Conservation (phyloP, 2,797 vertebrate species). For the Xenopus petersii region DNA sequence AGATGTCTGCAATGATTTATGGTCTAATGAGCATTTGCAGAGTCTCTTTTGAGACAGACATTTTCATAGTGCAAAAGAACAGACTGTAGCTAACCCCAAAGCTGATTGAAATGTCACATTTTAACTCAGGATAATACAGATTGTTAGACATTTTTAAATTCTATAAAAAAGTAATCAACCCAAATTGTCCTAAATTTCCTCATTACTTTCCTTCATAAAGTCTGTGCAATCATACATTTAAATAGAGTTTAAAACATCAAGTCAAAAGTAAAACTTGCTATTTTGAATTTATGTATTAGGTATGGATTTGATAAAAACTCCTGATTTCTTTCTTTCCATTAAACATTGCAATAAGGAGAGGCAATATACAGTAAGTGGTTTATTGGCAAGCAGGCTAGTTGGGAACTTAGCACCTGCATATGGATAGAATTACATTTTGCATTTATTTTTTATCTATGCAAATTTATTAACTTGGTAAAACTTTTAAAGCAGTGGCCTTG, state of each 20-base stretch:
- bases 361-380: too few relatives aligned
- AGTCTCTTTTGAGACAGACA: conserved; percentile 48
- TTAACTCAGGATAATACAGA: background rate
- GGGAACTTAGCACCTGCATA: too few relatives aligned
- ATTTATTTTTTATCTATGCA: too few relatives aligned
- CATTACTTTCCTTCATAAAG: background rate
- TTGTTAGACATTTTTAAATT: background rate
- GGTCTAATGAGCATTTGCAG: conserved; percentile 30
- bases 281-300: background rate
- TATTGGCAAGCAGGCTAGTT: too few relatives aligned
- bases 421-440: too few relatives aligned
- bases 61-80: conserved; percentile 40
- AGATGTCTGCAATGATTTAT: conserved; percentile 54
- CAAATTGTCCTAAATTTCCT: background rate
- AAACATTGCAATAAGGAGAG: too few relatives aligned
- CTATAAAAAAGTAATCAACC: background rate
- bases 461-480: too few relatives aligned
- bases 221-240: background rate
- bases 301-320: too few relatives aligned
- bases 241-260: background rate
- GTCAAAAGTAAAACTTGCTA: background rate
- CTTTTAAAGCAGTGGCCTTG: too few relatives aligned
- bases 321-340: too few relatives aligned
- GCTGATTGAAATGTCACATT: background rate
- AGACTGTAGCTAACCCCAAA: conserved; percentile 14